Conservation (phyloP, 2,797 vertebrate species). For the Eupleurogrammus muticus region DNA sequence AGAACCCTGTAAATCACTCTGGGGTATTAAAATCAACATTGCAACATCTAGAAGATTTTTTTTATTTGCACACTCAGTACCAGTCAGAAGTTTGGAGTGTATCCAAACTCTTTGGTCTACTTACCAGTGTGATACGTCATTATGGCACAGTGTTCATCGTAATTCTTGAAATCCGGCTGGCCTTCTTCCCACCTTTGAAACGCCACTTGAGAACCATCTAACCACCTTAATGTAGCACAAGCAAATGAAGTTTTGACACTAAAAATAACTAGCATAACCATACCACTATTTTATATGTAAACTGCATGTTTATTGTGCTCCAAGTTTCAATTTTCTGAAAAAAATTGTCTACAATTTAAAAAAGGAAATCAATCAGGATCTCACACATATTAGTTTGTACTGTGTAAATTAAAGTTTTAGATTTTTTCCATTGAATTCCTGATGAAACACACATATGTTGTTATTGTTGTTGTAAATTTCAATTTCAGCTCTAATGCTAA, state of each 20-base stretch:
- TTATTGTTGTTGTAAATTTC: too few species aligned
- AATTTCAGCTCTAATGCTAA: too few species aligned
- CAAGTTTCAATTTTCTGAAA: background rate
- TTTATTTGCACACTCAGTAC: background rate
- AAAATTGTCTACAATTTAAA: background rate
- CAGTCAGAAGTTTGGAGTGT: too few species aligned
- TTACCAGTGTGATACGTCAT: conserved; percentile 73
- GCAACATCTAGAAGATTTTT: too few species aligned
- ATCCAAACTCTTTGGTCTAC: conserved; percentile 8
- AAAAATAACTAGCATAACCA: background rate
- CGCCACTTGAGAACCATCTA: conserved; percentile 61
- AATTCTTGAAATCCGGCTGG: conserved; percentile 62
- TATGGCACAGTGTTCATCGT: conserved; percentile 69
- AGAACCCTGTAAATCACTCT: conserved; percentile 62
- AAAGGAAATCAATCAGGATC: background rate
- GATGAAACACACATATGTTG: too few species aligned
- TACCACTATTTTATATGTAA: background rate
- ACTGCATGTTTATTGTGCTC: conserved; percentile 1
- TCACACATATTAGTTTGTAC: background rate
- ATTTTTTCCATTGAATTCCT: background rate
- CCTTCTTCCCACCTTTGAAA: conserved; percentile 71
- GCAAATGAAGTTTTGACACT: background rate
- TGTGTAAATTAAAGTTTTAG: background rate
- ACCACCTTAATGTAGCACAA: conserved; percentile 69
- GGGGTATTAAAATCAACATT: background rate